A percentile compares a stretch with the other conserved stretches of the same genome.
phyloP scores from a whole-genome alignment of 2,797 vertebrate genomes.

The Xyrichtys novacula region DNA sequence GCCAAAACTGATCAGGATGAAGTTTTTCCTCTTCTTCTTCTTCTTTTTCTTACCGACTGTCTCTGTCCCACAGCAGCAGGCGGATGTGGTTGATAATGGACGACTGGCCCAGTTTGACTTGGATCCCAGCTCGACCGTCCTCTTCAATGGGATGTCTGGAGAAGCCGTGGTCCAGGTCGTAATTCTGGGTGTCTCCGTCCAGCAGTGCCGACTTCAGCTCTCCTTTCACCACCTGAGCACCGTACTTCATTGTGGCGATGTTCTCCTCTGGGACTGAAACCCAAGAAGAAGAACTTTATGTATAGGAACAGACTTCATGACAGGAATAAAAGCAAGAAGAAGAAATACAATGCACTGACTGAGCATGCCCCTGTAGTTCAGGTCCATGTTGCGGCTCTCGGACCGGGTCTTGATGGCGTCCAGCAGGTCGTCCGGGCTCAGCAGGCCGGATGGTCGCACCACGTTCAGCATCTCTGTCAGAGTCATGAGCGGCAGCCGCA shows the following conservation, averaged over 20 bases:
- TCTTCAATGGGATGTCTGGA: conserved; percentile 97
- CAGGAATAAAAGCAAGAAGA: no score
- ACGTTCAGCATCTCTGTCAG: conserved; percentile 96
- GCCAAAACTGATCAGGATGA: no score
- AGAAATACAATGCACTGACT: conserved; percentile 83
- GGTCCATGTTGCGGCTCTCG: conserved; percentile 98
- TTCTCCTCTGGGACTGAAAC: conserved; percentile 95
- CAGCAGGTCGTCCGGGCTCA: conserved; percentile 95
- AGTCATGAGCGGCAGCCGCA: conserved; percentile 96
- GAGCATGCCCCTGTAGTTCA: conserved; percentile 98
- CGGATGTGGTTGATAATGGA: conserved; percentile 96
- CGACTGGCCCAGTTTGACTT: conserved; percentile 95
- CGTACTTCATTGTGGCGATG: conserved; percentile 98
- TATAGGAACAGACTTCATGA: not conserved
- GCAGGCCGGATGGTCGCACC: conserved; percentile 91
- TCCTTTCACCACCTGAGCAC: conserved; percentile 96
- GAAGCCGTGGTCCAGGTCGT: conserved; percentile 99
- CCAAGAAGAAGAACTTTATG: not conserved
- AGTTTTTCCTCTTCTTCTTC: no score
- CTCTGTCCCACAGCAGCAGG: conserved; percentile 96
- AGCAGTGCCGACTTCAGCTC: conserved; percentile 96
- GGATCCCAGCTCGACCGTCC: conserved; percentile 93
- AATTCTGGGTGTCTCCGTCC: conserved; percentile 98
- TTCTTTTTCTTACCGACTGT: conserved; percentile 89
- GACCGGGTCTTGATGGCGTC: conserved; percentile 98